phyloP scores from a whole-genome alignment of 2,888 invertebrate species.

The Lasioglossum leucozonium region DNA sequence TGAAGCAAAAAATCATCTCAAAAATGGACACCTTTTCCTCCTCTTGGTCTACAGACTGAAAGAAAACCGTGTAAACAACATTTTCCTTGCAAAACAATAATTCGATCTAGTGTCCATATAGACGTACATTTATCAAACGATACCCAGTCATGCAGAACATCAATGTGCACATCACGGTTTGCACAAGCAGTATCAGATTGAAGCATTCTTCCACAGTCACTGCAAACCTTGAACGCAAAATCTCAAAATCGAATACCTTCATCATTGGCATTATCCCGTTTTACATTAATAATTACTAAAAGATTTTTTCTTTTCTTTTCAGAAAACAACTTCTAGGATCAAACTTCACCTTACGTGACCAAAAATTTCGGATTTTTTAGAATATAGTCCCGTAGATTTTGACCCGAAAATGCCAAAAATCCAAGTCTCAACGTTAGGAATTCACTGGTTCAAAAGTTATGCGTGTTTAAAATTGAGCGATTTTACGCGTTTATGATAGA shows the following conservation, averaged over 20 bases:
- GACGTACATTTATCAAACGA: constrained; percentile 62
- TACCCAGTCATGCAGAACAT: constrained; percentile 71
- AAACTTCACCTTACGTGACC: no score
- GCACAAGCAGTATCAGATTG: constrained; percentile 64
- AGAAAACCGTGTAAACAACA: not conserved
- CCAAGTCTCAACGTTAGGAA: no score
- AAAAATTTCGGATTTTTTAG: no score
- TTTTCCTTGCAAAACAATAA: not conserved
- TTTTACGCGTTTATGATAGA: no score
- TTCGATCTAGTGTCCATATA: not conserved
- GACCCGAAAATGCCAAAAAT: no score
- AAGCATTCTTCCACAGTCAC: constrained; percentile 64
- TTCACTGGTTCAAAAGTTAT: no score
- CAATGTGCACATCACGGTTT: constrained; percentile 56
- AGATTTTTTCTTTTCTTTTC: no score
- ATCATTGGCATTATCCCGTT: not conserved
- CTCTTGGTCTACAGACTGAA: constrained; percentile 49
- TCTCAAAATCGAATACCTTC: not conserved
- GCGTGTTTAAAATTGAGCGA: no score
- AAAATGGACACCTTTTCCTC: constrained; percentile 25
- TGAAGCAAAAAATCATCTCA: constrained; percentile 41
- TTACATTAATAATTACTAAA: no score
- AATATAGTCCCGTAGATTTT: no score
- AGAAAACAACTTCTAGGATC: no score
- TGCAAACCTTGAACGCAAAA: constrained; percentile 47